Evolutionary conservation across 2,888 invertebrate genomes (phyloP).

Genomic region (Brachyopa scutellaris): DNA sequence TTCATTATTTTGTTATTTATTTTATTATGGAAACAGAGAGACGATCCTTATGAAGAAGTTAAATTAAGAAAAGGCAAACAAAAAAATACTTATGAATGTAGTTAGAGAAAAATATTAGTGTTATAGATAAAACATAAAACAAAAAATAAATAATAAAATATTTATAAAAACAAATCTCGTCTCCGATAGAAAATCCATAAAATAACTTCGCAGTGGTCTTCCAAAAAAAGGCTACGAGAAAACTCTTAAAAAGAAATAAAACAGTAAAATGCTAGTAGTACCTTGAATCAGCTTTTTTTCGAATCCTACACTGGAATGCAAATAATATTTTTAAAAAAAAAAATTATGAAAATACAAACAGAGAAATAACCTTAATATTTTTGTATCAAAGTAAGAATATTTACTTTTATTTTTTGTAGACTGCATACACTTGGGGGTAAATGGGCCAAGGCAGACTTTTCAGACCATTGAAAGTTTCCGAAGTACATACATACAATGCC

Average conservation of each 20-base stretch:
- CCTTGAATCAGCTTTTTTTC: slow-evolving; percentile 28
- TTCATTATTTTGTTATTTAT: neutral
- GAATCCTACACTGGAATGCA: slow-evolving; percentile 19
- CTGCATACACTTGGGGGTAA: too few species aligned
- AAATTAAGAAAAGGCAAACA: slow-evolving; percentile 45
- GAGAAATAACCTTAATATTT: too few species aligned
- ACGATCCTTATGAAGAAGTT: slow-evolving; percentile 38
- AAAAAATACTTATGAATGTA: slow-evolving; percentile 70
- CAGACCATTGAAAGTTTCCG: too few species aligned
- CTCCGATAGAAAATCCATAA: slow-evolving; percentile 36
- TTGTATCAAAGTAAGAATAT: neutral
- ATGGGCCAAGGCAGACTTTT: too few species aligned
- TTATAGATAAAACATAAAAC: slow-evolving; percentile 21
- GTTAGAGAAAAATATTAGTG: slow-evolving; percentile 63
- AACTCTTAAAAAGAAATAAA: slow-evolving; percentile 11
- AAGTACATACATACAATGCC: too few species aligned
- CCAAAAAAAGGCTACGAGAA: slow-evolving; percentile 43
- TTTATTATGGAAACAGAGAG: neutral
- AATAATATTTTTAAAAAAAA: neutral
- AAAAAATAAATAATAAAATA: slow-evolving; percentile 2
- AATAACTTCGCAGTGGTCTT: slow-evolving; percentile 43
- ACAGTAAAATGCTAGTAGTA: slow-evolving; percentile 55
- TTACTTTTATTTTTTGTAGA: slow-evolving; percentile 41
- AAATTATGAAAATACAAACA: neutral
- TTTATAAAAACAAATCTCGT: slow-evolving; percentile 31